These are phyloP conservation scores for Phyllostomus hastatus DNA, from an alignment of 2,113 vertebrate species.

Conservation along the genomic window DNA sequence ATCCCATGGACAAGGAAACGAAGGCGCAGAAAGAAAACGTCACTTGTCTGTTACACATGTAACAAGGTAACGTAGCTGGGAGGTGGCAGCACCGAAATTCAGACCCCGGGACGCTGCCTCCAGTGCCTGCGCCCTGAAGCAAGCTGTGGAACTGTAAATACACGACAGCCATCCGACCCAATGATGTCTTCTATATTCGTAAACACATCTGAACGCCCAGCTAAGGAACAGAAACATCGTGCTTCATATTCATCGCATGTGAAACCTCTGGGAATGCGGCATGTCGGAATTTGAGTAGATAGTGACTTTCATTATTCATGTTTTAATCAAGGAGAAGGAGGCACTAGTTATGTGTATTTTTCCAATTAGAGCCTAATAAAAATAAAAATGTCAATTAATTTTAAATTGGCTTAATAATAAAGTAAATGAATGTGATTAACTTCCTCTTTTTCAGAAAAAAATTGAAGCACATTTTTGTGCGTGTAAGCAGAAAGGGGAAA, in stretches of 20 bases:
- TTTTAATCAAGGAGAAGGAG: background rate
- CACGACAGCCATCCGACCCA: background rate
- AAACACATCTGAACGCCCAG: background rate
- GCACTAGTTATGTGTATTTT: background rate
- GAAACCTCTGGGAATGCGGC: background rate
- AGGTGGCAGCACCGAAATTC: background rate
- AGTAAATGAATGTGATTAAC: background rate
- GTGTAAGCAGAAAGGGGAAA: too few species aligned
- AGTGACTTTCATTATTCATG: background rate
- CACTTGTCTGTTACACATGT: background rate
- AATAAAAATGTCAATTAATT: background rate
- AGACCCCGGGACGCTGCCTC: background rate
- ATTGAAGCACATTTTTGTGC: too few species aligned
- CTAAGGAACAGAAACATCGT: background rate
- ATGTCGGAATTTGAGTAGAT: background rate
- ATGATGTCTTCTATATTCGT: background rate
- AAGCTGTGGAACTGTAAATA: background rate
- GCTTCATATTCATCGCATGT: background rate
- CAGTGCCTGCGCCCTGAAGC: background rate
- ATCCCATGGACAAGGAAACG: background rate
- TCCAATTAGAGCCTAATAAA: background rate
- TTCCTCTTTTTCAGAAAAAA: background rate
- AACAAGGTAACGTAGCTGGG: background rate
- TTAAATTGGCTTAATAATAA: background rate
- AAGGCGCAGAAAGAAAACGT: background rate